phyloP scores from a whole-genome alignment of 2,888 invertebrate species.

The Neuroscelio doddi region DNA sequence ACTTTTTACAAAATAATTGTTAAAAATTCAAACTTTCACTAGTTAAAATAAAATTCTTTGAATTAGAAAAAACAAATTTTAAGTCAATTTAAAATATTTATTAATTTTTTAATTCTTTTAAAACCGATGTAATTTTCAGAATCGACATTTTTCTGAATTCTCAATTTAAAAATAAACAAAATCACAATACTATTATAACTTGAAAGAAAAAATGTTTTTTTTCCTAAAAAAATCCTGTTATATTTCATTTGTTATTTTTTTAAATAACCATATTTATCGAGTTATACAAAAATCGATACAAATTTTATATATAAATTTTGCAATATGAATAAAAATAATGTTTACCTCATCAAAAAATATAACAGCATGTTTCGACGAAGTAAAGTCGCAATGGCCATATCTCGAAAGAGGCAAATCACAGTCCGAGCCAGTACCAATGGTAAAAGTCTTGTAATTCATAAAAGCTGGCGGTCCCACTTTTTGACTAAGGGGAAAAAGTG shows the following conservation, averaged over 20 bases:
- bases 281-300: not conserved
- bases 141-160: no score
- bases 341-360: constrained; percentile 88
- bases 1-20: no score
- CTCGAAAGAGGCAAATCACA: constrained; percentile 77
- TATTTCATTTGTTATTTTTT: constrained; percentile 3
- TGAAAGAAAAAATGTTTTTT: constrained; percentile 24
- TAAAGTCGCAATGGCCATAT: constrained; percentile 81
- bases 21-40: constrained; percentile 27
- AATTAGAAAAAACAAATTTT: no score
- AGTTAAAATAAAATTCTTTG: constrained; percentile 16
- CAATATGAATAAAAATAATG: constrained; percentile 5
- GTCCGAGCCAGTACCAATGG: constrained; percentile 81
- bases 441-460: constrained; percentile 81
- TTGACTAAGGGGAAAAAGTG: constrained; percentile 72
- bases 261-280: no score
- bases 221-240: not conserved
- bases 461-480: constrained; percentile 71
- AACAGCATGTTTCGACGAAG: constrained; percentile 84
- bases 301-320: no score
- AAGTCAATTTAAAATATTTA: no score
- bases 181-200: no score
- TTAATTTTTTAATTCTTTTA: no score
- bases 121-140: no score
- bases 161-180: no score